phyloP scores from a whole-genome alignment of 2,888 invertebrate species.

The Lypha dubia region DNA sequence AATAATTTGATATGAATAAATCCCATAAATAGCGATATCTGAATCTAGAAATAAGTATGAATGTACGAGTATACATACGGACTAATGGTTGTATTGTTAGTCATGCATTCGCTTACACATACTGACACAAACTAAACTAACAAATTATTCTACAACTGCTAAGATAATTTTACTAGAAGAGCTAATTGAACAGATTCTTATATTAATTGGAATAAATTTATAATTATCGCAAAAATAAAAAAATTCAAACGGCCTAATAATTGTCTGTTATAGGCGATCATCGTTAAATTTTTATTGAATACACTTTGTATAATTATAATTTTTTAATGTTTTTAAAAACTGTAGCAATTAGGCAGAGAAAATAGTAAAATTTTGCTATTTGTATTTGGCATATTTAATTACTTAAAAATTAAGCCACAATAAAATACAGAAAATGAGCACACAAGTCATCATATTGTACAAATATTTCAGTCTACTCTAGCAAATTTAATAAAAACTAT shows the following conservation, averaged over 20 bases:
- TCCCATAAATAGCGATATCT: constrained; percentile 66
- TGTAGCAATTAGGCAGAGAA: background rate
- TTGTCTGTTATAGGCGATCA: too few species aligned
- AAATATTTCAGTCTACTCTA: constrained; percentile 37
- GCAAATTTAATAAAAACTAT: constrained; percentile 22
- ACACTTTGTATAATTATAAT: too few species aligned
- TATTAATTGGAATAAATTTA: background rate
- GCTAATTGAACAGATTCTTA: constrained; percentile 28
- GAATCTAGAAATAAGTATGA: too few species aligned
- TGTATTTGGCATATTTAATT: background rate
- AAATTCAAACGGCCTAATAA: background rate
- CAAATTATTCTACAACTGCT: too few species aligned
- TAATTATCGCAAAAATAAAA: background rate
- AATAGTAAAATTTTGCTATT: background rate
- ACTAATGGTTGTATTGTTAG: constrained; percentile 43
- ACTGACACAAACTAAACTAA: too few species aligned
- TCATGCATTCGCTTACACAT: constrained; percentile 25
- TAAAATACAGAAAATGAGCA: background rate
- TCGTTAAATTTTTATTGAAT: too few species aligned
- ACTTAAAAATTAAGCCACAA: constrained; percentile 32
- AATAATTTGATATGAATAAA: constrained; percentile 60
- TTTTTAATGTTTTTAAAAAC: background rate
- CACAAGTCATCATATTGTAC: constrained; percentile 54
- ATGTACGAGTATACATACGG: constrained; percentile 64
- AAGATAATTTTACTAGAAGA: background rate